Percentiles rank a stretch among this genome's conserved stretches.
Conservation (phyloP, 1,140 invertebrate genomes). For the Oryctes rhinoceros region DNA sequence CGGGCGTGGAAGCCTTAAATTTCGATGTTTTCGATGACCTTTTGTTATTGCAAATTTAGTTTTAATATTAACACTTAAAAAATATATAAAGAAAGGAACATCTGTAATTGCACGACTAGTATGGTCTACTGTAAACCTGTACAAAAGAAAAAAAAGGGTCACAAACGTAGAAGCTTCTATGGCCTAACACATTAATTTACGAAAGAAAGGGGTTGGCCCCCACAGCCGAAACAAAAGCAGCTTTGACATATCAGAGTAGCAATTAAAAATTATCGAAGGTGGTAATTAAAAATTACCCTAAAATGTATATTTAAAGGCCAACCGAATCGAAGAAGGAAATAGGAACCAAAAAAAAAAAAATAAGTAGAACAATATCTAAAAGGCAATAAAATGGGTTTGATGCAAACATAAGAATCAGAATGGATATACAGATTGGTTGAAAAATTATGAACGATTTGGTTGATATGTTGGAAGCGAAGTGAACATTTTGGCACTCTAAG, state of each 20-base stretch:
- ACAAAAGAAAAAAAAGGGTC: not conserved
- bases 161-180: not conserved
- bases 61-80: too few species aligned
- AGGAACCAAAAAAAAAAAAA: not conserved
- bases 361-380: not conserved
- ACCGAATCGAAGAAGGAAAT: constrained; percentile 6
- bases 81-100: too few species aligned
- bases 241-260: not conserved
- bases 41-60: too few species aligned
- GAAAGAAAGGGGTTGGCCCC: not conserved
- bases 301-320: not conserved
- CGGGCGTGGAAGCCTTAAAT: too few species aligned
- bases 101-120: too few species aligned
- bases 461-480: too few species aligned
- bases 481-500: too few species aligned
- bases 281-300: constrained; percentile 38
- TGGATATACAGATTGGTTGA: too few species aligned
- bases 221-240: not conserved
- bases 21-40: too few species aligned
- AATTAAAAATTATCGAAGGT: constrained; percentile 40
- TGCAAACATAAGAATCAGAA: too few species aligned
- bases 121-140: not conserved
- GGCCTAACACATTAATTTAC: constrained; percentile 24
- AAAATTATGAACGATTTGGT: too few species aligned
- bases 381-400: not conserved